Percentiles rank a stretch among this genome's conserved stretches.
These are phyloP conservation scores for Nesogale talazaci DNA, from an alignment of 2,113 vertebrate genomes.

Conservation along the genomic window DNA sequence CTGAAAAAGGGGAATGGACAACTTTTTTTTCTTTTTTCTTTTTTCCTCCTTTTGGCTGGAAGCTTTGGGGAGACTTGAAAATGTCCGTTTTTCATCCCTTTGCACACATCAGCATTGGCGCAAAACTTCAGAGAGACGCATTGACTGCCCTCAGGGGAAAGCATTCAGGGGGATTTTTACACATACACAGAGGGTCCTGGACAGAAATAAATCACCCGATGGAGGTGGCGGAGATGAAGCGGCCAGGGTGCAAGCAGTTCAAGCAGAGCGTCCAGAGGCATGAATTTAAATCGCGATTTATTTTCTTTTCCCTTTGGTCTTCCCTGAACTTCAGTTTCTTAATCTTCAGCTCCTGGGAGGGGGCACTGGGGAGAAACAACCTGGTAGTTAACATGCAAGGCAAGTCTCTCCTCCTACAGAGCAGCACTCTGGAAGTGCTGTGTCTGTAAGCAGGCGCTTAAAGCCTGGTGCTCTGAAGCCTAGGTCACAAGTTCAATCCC, in stretches of 20 bases:
- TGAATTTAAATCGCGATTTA: slow-evolving; percentile 78
- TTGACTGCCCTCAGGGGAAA: slow-evolving; percentile 80
- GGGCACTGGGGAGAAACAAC: not conserved
- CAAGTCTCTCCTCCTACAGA: not conserved
- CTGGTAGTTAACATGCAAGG: slow-evolving; percentile 60
- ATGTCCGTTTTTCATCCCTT: slow-evolving; percentile 81
- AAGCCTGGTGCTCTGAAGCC: slow-evolving; percentile 54
- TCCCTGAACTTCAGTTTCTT: slow-evolving; percentile 57
- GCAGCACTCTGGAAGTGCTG: not conserved
- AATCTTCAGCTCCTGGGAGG: slow-evolving; percentile 51
- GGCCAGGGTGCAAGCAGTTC: slow-evolving; percentile 52
- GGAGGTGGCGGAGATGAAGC: slow-evolving; percentile 76
- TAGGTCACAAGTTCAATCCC: slow-evolving; percentile 83
- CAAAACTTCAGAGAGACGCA: slow-evolving; percentile 73
- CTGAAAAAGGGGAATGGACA: slow-evolving; percentile 72
- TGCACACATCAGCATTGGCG: slow-evolving; percentile 65
- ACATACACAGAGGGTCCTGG: slow-evolving; percentile 73
- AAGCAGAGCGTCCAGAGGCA: slow-evolving; percentile 59
- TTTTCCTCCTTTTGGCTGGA: slow-evolving; percentile 65
- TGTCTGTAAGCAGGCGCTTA: slow-evolving; percentile 14
- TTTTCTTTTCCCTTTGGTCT: slow-evolving; percentile 65
- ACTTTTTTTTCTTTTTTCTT: slow-evolving; percentile 58
- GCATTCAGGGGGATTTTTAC: slow-evolving; percentile 77
- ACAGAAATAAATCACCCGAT: slow-evolving; percentile 80
- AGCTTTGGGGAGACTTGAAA: slow-evolving; percentile 81